Base-by-base conservation (phyloP, 2,888 invertebrate species). In the Hanleya hanleyi region DNA sequence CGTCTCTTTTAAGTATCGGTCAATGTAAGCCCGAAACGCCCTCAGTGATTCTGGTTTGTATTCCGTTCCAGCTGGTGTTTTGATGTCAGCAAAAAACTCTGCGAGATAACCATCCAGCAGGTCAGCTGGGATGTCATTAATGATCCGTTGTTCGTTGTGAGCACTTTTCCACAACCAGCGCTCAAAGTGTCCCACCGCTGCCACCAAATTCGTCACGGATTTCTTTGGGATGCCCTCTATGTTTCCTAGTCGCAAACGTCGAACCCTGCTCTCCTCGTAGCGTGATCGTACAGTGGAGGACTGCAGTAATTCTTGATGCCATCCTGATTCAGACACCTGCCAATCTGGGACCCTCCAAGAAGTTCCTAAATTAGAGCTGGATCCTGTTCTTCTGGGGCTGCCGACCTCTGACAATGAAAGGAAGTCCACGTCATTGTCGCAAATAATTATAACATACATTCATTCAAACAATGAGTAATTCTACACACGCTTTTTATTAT, bases 151-250 rank as follows among this genome's bases (percentile, higher is more conserved):
- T 22, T 57, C 57, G 57, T 9, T 29, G 26, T 57, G 57, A 32
- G 15, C 15, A 57, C 57, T 57, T 12, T 26, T 9, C 57, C 57
- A 57, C 1, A 57, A 32, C 57, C 57, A 57, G 3, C 57, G 57
- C 9, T 57, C 57, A 32, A 57, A 57, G 9, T 29, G 29, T 57
- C 57, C 57, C 57, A 57, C 57, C 32, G 57, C 57, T 57, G 29
- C 18, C 57, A 57, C 57, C 57, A 57, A 29, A 29, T 57, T 57
- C 12, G 57, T 57, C 4, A 57, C 57, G 29, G 57, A 57, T 57
- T 57, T 57, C 57, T 57, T 57, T 32, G 57, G 57, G 29, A 57
- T 29, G 57, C 9, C 4, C 12, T 57, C 57, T 1, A 57, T 29
- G 57, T 57, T 57, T 15, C 29, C 26, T 4, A 57, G 26, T 15